These are phyloP conservation scores for Papilio polytes DNA, from an alignment of 1,140 invertebrate genomes.

Conservation along the genomic window DNA sequence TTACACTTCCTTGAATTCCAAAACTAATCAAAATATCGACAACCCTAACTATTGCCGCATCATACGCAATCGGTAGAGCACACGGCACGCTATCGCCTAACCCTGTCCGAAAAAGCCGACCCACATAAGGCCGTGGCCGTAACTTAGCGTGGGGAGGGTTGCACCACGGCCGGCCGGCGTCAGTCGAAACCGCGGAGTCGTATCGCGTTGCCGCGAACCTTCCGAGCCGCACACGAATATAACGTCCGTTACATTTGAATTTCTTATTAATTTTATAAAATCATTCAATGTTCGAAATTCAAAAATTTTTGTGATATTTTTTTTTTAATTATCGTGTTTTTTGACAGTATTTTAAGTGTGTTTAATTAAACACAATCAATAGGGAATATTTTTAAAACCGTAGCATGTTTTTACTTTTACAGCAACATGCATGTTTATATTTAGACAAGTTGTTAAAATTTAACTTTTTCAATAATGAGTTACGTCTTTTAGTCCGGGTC, in stretches of 20 bases:
- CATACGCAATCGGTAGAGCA: constrained; percentile 14
- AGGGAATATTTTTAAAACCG: no score
- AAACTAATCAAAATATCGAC: neutral
- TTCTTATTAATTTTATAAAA: constrained; percentile 6
- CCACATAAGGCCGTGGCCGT: constrained; percentile 69
- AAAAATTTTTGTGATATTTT: neutral
- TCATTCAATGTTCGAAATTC: neutral
- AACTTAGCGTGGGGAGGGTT: constrained; percentile 61
- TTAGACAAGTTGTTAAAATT: neutral
- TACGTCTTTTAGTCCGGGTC: constrained; percentile 11
- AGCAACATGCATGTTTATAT: neutral
- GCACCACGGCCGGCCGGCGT: constrained; percentile 52
- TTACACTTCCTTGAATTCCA: neutral
- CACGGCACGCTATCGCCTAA: constrained; percentile 42
- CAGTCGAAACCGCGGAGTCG: constrained; percentile 71
- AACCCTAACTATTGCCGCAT: constrained; percentile 26
- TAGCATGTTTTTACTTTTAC: neutral
- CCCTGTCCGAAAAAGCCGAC: constrained; percentile 55
- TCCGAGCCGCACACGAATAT: constrained; percentile 41
- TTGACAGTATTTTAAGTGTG: neutral
- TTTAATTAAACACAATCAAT: neutral
- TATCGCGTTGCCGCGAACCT: constrained; percentile 64
- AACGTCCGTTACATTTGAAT: constrained; percentile 44
- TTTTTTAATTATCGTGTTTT: neutral
- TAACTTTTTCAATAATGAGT: constrained; percentile 1